Evolutionary conservation across 2,113 vertebrate genomes (phyloP), one percentile per base, ranked within the genome.

Genomic region (Pycnonotus jocosus): DNA sequence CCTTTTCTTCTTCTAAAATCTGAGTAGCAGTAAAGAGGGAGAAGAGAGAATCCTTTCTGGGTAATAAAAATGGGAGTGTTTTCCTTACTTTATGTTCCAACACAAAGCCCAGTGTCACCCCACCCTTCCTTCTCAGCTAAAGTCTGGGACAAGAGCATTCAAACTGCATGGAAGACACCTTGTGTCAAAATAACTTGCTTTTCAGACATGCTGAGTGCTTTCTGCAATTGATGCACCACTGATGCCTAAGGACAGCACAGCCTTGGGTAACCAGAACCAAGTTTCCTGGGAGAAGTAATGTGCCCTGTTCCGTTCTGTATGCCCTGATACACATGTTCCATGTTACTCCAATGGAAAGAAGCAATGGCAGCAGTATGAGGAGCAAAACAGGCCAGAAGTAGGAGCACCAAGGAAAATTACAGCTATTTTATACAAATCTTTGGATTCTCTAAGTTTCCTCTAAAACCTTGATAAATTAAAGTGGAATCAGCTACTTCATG

Each of bases 1-100:
- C 96, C 97, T 97, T 97, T 97, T 97, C 97, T 96, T 96, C 94
- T 92, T 96, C 92, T 56, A 83, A 95, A 97, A 93, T 91, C 58
- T 86, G 79, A 94, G 79, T 95, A 82, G 62, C 64, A 64, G 71
- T 45, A 86, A 94, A 45, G 37, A 92, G 40, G 15, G 45, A 95
- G 53, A 87, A 44, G 42, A 87, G 61, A 88, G 17, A 93, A 94
- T 94, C 53, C 60, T 51, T 81, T 86, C 58, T 51, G 56, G 16
- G 19, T 88, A 81, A 81, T 80, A 80, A 93, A 94, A 95, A 74
- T 48, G 6, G 3, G 38, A 91, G 31, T 84, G 31, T 57, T 92
- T 95, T 73, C 86, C 90, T 81, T 44, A 72, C 31, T 86, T 60
- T 13, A 33, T n/a, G 22, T 60, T 81, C 61, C 76, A 93, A 15